Conservation (phyloP, 2,113 vertebrate species). For the Amazona vittata region DNA sequence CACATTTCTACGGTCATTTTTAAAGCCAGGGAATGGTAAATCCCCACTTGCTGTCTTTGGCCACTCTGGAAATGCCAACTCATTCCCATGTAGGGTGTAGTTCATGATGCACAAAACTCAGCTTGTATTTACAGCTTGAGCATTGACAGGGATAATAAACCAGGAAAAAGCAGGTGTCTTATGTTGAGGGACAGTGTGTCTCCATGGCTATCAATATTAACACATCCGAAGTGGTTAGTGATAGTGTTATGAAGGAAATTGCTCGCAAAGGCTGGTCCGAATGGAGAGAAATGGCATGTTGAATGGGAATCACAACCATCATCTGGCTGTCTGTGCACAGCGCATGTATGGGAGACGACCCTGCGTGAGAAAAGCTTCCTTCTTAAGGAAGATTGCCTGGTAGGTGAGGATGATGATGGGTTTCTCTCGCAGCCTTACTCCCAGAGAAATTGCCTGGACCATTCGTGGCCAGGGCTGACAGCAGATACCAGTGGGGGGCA, state of each 20-base stretch:
- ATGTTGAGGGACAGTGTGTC: fast-evolving
- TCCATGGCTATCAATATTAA: not conserved
- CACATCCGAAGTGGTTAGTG: not conserved
- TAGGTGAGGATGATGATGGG: not conserved
- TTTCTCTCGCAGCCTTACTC: not conserved
- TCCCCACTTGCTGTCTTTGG: not conserved
- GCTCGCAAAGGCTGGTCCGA: not conserved
- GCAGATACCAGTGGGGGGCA: not conserved
- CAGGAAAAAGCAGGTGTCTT: not conserved
- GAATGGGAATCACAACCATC: not conserved
- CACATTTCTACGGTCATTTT: not conserved
- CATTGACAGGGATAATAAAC: not conserved
- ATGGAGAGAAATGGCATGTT: not conserved
- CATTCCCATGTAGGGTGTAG: not conserved
- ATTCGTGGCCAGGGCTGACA: not conserved
- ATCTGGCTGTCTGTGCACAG: not conserved
- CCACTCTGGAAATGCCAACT: not conserved
- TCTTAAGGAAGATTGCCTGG: not conserved
- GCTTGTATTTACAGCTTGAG: not conserved
- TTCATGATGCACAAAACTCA: not conserved
- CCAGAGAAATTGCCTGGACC: not conserved
- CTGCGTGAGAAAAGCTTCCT: not conserved
- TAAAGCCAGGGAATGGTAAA: not conserved
- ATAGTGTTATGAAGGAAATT: not conserved
- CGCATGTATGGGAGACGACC: fast-evolving